phyloP scores from a whole-genome alignment of 2,113 vertebrate genomes.

The Eidolon helvum region DNA sequence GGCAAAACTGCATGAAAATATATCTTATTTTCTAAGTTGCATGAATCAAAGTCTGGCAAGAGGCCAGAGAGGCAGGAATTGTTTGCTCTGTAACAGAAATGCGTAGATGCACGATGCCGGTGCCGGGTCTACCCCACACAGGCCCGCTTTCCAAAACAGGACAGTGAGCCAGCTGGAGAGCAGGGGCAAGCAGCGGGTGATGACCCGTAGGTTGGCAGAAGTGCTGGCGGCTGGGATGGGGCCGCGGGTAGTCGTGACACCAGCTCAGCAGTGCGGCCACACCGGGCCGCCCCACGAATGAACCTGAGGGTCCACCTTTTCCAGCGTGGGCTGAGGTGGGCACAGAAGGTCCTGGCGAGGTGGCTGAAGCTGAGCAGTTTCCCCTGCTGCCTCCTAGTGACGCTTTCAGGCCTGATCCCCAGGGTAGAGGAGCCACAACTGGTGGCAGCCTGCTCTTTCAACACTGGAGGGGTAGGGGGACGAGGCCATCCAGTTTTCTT shows the following conservation, averaged over 20 bases:
- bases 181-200: neutral
- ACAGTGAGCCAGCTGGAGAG: neutral
- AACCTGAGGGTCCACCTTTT: neutral
- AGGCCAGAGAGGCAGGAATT: slow-evolving; percentile 55
- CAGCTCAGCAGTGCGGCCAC: neutral
- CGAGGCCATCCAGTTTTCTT: neutral
- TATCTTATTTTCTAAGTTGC: slow-evolving; percentile 71
- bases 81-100: slow-evolving; percentile 57
- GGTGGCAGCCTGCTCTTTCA: neutral
- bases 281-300: neutral
- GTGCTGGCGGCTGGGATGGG: neutral
- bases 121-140: neutral
- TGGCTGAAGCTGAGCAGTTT: neutral
- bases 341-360: neutral
- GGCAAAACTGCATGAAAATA: slow-evolving; percentile 65
- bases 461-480: too few species aligned
- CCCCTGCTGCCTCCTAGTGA: accelerated
- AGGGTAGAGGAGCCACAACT: neutral
- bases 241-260: accelerated
- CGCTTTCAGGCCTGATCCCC: neutral
- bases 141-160: neutral
- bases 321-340: neutral
- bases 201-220: neutral
- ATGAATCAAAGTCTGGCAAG: slow-evolving; percentile 73
- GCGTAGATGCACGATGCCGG: neutral